Conservation (phyloP, 2,797 vertebrate species). For the Tarsius wallacei region DNA sequence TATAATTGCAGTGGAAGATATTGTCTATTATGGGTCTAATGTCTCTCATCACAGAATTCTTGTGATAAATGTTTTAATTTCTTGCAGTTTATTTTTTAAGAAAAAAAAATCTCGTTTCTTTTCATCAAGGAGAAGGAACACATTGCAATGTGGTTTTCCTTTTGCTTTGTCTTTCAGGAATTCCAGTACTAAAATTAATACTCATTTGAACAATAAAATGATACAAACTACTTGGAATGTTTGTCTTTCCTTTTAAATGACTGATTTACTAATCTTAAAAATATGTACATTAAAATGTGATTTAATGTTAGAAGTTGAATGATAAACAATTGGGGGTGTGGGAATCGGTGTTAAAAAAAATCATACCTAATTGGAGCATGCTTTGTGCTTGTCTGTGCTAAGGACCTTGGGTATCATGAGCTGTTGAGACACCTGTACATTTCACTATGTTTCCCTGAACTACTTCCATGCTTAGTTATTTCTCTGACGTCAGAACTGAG, state of each 20-base stretch:
- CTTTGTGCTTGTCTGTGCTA: fast-evolving
- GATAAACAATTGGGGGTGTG: not conserved
- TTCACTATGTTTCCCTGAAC: not conserved
- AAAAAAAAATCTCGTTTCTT: not conserved
- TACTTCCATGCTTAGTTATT: fast-evolving
- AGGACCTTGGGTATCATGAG: too few relatives aligned
- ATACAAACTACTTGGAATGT: not conserved
- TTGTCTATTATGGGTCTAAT: not conserved
- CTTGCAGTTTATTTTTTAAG: not conserved
- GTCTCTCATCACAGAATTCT: not conserved
- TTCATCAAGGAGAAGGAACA: conserved; percentile 29
- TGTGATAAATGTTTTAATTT: conserved; percentile 23
- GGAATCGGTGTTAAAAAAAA: not conserved
- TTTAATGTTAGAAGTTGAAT: conserved; percentile 40
- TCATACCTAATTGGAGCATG: fast-evolving
- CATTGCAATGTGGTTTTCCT: not conserved
- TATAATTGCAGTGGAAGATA: not conserved
- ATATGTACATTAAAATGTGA: conserved; percentile 13
- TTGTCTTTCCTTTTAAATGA: not conserved
- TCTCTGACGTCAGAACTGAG: not conserved
- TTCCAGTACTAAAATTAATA: conserved; percentile 44
- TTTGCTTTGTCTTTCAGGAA: conserved; percentile 4
- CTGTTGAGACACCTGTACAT: fast-evolving
- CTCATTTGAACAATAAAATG: conserved; percentile 32
- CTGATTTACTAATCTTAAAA: not conserved